A percentile compares a stretch with the other conserved stretches of the same genome.
These are phyloP conservation scores for Oryzias celebensis DNA, from an alignment of 2,113 vertebrate species.

Conservation along the genomic window DNA sequence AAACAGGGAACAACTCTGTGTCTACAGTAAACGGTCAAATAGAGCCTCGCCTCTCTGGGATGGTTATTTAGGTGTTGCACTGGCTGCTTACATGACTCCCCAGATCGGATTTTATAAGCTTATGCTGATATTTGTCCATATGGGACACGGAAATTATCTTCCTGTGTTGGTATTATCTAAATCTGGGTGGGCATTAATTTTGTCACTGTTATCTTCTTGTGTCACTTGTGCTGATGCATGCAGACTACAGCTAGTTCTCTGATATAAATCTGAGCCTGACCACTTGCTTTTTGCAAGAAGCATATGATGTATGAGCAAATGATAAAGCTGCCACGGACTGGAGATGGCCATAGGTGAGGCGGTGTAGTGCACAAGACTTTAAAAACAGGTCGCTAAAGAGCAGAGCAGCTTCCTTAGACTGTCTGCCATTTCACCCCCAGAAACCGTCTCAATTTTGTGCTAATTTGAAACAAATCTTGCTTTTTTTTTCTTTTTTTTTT, in stretches of 20 bases:
- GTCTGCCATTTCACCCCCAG: not conserved
- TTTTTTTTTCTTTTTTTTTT: slow-evolving; percentile 9
- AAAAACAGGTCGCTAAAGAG: slow-evolving; percentile 2
- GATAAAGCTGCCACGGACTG: slow-evolving; percentile 24
- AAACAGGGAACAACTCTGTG: slow-evolving; percentile 48
- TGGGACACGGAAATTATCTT: slow-evolving; percentile 28
- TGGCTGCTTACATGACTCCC: slow-evolving; percentile 29
- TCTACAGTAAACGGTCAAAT: slow-evolving; percentile 48
- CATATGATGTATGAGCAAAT: slow-evolving; percentile 33
- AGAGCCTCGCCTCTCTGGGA: slow-evolving; percentile 45
- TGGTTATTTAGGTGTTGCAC: slow-evolving; percentile 38
- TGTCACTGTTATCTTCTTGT: slow-evolving; percentile 22
- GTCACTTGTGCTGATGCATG: slow-evolving; percentile 20
- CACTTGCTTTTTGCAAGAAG: slow-evolving; percentile 20
- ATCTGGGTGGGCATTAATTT: slow-evolving; percentile 31
- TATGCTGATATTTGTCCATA: slow-evolving; percentile 49
- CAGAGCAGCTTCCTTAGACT: not conserved
- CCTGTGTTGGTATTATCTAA: slow-evolving; percentile 39
- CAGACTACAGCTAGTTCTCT: slow-evolving; percentile 10
- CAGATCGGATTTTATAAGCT: slow-evolving; percentile 57
- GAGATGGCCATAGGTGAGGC: slow-evolving; percentile 8
- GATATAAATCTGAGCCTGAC: slow-evolving; percentile 18
- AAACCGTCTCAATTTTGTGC: slow-evolving; percentile 18
- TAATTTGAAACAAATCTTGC: slow-evolving; percentile 35
- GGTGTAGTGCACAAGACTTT: slow-evolving; percentile 4